Evolutionary conservation across 53 echinoderm and acorn worm species (phyloP), one percentile per base, ranked within the genome.

Genomic region (Patiria pectinifera): DNA sequence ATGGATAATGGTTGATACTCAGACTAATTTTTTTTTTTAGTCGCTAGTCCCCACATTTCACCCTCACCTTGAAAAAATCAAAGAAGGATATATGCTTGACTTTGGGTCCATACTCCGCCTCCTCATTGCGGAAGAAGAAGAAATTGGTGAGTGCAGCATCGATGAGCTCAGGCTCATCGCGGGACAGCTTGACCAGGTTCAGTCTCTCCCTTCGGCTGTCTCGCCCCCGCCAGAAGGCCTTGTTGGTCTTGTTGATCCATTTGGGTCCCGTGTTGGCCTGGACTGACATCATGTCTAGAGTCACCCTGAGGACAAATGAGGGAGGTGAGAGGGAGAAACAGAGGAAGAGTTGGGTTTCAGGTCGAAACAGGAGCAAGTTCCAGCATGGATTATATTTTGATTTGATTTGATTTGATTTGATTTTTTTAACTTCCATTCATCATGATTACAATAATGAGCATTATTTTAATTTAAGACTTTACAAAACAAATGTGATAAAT

Each of bases 81-180:
- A 94, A 99, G 95, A 99, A 97, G 71, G 99, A 99, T 11, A 99
- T 89, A 69, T 99, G 99, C 75, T 95, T 94, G 80, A 97, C 97
- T 83, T 99, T 99, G n/a, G 99, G 99, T 16, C 99, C 99, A 71
- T 96, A 98, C 18, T 95, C 87, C 58, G 91, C 95, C 84, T 95
- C 95, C 76, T 99, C 95, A 19, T 95, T 62, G 45, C 94, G 87
- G 83, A 97, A 99, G 93, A 96, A 99, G 91, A 96, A 99, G 91
- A 97, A 99, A 89, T 97, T 99, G 18, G 97, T 98, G 80, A 97
- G 94, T 4, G 96, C 96, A 45, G 97, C 97, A 48, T 96, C 96
- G n/a, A 97, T 94, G 43, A 96, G 91, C 45, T 99, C 96, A 16
- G 99, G 97, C 26, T 96, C 76, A 48, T 93, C 84, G 10, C 95